Base-by-base conservation (phyloP, 2,113 vertebrate genomes). In the Castor canadensis region DNA sequence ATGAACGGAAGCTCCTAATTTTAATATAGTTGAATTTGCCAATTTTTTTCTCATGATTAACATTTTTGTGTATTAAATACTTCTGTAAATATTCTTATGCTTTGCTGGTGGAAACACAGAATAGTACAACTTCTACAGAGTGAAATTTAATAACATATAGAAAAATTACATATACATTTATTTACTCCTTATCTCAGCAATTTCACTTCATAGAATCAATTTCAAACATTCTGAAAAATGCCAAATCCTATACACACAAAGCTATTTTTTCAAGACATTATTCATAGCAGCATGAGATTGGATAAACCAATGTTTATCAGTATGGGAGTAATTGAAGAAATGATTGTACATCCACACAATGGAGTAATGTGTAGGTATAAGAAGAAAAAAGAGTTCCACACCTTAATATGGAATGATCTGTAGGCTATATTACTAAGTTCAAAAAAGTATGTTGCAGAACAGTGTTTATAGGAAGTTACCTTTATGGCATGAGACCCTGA, bases 31-130 rank as follows among this genome's bases (percentile, higher is more conserved):
- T 92, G 16, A 88, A 88, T 92, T 81, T 93, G 47, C 30, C 11
- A 62, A 16, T 95, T 28, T 64, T 91, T 95, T 87, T 26, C 43
- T 92, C 95, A 87, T 76, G 84, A 40, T 80, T 79, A 87, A 35
- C 71, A 32, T 82, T 97, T 93, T 60, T 64, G 35, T 54, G 9
- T 85, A 72, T 81, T 93, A 91, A 90, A 83, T 80, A 52, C n/a
- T 97, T 89, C 22, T n/a, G 58, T 96, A 88, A 62, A 30, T 95
- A 67, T 45, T 94, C 49, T 85, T 95, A 82, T 66, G 87, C 56
- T 69, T 94, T 96, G 91, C 95, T 97, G 91, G 76, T 94, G 38
- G 95, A 96, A 96, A 90, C 85, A 93, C 54, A 92, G 82, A 92
- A 88, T 92, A 91, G 15, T 81, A 69, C 32, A 96, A 79, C 69